Evolutionary conservation across 2,113 vertebrate genomes (phyloP).

Genomic region (Cebus imitator): DNA sequence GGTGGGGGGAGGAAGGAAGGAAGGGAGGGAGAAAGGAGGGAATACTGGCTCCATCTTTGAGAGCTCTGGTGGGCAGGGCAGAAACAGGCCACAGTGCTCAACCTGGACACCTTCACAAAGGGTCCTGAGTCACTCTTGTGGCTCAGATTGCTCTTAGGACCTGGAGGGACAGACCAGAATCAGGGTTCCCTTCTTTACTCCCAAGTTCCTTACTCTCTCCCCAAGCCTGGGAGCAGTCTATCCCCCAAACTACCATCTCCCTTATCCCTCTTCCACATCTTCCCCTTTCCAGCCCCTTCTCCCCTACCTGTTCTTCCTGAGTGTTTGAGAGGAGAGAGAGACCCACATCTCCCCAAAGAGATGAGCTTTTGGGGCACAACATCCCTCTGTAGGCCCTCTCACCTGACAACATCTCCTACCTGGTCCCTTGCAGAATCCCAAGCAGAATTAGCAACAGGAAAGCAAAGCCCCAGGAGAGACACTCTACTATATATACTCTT

Average conservation of each 20-base stretch:
- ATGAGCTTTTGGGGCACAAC: background rate
- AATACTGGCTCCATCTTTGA: background rate
- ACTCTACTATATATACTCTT: conserved; percentile 66
- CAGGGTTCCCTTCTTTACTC: background rate
- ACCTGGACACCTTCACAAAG: background rate
- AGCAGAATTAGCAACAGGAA: conserved; percentile 64
- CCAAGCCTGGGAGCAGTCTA: background rate
- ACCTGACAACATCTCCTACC: background rate
- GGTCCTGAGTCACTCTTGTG: background rate
- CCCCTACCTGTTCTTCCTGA: background rate
- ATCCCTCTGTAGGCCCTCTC: background rate
- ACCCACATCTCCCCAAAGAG: background rate
- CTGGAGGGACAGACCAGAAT: background rate
- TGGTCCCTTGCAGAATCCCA: conserved; percentile 44
- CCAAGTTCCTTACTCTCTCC: rapidly evolving
- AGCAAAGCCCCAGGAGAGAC: conserved; percentile 55
- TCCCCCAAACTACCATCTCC: background rate
- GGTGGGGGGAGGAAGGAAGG: background rate
- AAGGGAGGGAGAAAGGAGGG: background rate
- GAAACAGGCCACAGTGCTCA: background rate
- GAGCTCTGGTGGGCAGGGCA: background rate
- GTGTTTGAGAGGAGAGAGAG: background rate
- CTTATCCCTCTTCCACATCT: background rate
- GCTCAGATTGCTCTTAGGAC: background rate
- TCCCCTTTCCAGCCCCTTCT: background rate